Conservation (phyloP, 2,113 vertebrate species). For the Archocentrus centrarchus region DNA sequence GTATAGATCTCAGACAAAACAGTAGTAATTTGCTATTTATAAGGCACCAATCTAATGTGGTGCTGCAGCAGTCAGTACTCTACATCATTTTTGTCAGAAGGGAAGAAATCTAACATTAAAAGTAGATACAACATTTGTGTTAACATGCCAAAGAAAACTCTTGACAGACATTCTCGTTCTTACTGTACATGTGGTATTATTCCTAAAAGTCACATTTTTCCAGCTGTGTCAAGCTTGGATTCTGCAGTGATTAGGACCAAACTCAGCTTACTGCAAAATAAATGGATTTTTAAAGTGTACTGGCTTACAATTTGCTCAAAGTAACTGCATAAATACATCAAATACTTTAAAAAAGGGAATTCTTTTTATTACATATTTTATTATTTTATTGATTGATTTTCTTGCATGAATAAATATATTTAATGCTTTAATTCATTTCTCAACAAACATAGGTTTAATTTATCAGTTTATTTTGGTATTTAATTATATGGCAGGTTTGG, state of each 20-base stretch:
- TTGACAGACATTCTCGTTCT: not conserved
- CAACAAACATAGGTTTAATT: not conserved
- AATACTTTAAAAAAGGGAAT: no score
- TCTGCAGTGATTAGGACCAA: not conserved
- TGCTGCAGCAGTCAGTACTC: slow-evolving; percentile 21
- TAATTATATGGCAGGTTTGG: not conserved
- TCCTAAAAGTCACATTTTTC: slow-evolving; percentile 4
- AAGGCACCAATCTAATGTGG: slow-evolving; percentile 10
- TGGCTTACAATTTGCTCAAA: not conserved
- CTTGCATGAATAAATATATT: not conserved
- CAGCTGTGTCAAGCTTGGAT: not conserved
- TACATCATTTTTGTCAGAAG: slow-evolving; percentile 1
- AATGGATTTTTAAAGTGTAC: not conserved
- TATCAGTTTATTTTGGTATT: not conserved
- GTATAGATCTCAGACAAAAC: slow-evolving; percentile 40
- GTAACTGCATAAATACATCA: not conserved
- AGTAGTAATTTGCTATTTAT: not conserved
- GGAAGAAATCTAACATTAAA: not conserved
- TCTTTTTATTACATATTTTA: not conserved
- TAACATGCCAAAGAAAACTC: slow-evolving; percentile 28
- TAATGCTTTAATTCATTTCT: not conserved
- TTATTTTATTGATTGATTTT: not conserved
- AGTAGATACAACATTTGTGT: not conserved
- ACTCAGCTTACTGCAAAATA: not conserved
- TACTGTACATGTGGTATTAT: slow-evolving; percentile 2